These are phyloP conservation scores for Catostomus latipinnis DNA, from an alignment of 2,797 vertebrate genomes.

Conservation along the genomic window DNA sequence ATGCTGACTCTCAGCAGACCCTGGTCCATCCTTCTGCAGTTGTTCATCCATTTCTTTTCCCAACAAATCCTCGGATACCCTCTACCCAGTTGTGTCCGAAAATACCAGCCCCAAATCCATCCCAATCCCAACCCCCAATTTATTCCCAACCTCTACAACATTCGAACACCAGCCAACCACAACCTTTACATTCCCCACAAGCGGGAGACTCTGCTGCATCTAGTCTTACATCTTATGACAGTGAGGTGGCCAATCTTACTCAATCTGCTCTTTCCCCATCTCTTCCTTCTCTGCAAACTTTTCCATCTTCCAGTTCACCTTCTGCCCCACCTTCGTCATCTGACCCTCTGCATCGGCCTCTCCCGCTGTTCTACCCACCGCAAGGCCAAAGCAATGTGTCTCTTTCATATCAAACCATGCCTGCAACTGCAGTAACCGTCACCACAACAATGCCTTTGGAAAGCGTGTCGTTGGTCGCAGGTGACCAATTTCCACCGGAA, in stretches of 20 bases:
- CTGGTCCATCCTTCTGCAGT: conserved; percentile 52
- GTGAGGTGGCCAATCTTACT: conserved; percentile 92
- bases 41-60: conserved; percentile 55
- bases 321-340: conserved; percentile 60
- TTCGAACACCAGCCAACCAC: conserved; percentile 23
- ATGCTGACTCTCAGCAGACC: conserved; percentile 36
- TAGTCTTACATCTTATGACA: conserved; percentile 93
- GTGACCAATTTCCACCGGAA: conserved; percentile 58
- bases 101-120: conserved; percentile 53
- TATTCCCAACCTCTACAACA: conserved; percentile 14
- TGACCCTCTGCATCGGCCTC: conserved; percentile 73
- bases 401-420: conserved; percentile 77
- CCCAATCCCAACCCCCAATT: conserved; percentile 58
- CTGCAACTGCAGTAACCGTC: conserved; percentile 71
- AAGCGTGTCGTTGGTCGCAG: conserved; percentile 63
- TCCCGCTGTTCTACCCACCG: conserved; percentile 73
- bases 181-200: conserved; percentile 71
- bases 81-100: conserved; percentile 71
- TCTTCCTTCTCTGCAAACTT: conserved; percentile 75
- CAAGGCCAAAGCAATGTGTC: conserved; percentile 76
- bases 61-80: conserved; percentile 63
- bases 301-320: conserved; percentile 60
- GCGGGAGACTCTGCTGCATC: conserved; percentile 88
- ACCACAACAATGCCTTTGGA: conserved; percentile 61
- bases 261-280: conserved; percentile 82